Conservation (phyloP, 2,888 invertebrate species). For the Brachycybe producta region DNA sequence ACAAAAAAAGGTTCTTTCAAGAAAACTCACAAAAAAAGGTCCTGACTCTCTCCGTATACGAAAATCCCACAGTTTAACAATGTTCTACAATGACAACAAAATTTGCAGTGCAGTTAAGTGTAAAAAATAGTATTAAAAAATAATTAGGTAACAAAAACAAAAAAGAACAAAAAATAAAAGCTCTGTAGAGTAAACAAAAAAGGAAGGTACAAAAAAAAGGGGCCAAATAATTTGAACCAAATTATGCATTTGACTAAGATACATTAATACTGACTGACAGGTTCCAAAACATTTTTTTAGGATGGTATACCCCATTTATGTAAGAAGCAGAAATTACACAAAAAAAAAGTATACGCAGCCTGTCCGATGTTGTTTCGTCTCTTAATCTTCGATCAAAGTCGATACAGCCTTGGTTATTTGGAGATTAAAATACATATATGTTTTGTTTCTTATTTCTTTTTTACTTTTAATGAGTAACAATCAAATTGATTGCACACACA, state of each 20-base stretch:
- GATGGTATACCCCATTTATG: not conserved
- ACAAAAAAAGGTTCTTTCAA: too few relatives aligned
- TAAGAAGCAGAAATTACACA: not conserved
- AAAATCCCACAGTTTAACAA: slow-evolving; percentile 11
- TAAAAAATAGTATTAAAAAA: slow-evolving; percentile 15
- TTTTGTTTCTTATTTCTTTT: too few relatives aligned
- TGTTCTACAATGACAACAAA: slow-evolving; percentile 7
- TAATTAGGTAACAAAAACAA: slow-evolving; percentile 9
- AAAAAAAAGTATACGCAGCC: not conserved
- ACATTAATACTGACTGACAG: slow-evolving; percentile 16
- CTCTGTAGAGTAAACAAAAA: slow-evolving; percentile 13
- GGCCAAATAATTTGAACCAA: not conserved
- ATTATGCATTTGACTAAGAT: slow-evolving; percentile 14
- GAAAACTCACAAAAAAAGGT: too few relatives aligned
- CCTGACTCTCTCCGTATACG: slow-evolving; percentile 16
- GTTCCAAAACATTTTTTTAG: slow-evolving; percentile 6
- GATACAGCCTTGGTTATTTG: too few relatives aligned
- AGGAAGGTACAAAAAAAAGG: slow-evolving; percentile 3
- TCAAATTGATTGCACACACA: too few relatives aligned
- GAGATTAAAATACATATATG: not conserved
- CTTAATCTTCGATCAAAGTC: too few relatives aligned
- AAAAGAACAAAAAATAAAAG: slow-evolving; percentile 8
- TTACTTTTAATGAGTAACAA: too few relatives aligned
- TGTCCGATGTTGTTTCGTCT: not conserved
- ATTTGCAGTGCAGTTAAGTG: slow-evolving; percentile 6